A percentile compares a stretch with the other conserved stretches of the same genome.
Conservation (phyloP, 64 coral and sea anemone genomes). For the Actinia tenebrosa region DNA sequence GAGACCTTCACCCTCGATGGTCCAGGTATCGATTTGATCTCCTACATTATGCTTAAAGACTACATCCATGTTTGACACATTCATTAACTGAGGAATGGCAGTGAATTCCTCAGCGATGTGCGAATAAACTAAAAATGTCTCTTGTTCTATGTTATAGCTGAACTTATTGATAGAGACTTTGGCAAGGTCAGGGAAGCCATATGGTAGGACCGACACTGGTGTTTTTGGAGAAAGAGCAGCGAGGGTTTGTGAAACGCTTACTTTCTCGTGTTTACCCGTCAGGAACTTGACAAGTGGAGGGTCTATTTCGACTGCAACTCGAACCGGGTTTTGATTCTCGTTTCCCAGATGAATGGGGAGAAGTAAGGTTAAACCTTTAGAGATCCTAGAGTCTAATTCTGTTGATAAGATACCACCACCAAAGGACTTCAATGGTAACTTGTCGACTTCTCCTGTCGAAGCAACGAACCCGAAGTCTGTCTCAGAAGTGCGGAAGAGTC, state of each 20-base stretch:
- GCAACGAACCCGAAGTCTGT: constrained; percentile 94
- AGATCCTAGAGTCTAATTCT: constrained; percentile 84
- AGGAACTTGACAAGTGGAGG: constrained; percentile 64
- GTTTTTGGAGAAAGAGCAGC: constrained; percentile 73
- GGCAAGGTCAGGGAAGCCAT: constrained; percentile 61
- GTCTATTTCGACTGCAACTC: constrained; percentile 73
- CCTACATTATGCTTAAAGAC: constrained; percentile 72
- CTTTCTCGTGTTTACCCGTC: constrained; percentile 73
- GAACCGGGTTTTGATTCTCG: constrained; percentile 62
- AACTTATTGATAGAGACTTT: constrained; percentile 73
- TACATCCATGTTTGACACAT: constrained; percentile 50
- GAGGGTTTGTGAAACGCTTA: constrained; percentile 66
- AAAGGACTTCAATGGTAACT: constrained; percentile 80
- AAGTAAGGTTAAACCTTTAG: constrained; percentile 80
- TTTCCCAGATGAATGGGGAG: constrained; percentile 78
- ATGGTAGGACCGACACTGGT: constrained; percentile 50
- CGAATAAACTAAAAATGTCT: constrained; percentile 61
- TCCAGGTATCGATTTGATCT: constrained; percentile 80
- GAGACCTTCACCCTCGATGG: constrained; percentile 47
- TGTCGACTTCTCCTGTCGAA: constrained; percentile 82
- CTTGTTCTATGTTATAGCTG: constrained; percentile 82
- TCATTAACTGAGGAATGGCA: constrained; percentile 60
- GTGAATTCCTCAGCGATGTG: constrained; percentile 50
- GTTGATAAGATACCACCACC: constrained; percentile 74
- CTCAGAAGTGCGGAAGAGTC: constrained; percentile 60